Base-by-base conservation (phyloP, 2,113 vertebrate genomes). In the Prunella fulvescens region DNA sequence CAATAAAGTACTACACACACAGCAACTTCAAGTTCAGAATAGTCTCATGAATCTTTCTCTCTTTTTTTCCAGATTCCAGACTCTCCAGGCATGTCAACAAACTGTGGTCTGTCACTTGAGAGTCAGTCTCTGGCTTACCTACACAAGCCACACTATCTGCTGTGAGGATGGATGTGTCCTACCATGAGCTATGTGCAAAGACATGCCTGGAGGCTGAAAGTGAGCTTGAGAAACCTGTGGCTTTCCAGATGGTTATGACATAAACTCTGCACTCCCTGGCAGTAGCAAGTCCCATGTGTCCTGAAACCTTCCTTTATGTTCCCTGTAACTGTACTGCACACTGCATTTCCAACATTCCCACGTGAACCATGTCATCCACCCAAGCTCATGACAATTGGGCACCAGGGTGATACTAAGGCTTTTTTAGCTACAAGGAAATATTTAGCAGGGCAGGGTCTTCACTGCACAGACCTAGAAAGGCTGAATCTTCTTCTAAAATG, bases 371-470 rank as follows among this genome's bases (percentile, higher is more conserved):
- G 42, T 5, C 11, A 0, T 18, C 81, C 39, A 42, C 35, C 23
- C 19, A 33, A 3, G 14, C 26, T 65, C 40, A 56, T 6, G 3
- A 11, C 0, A 0, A 19, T 1, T 5, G 23, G 82, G 57, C 28
- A 79, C 25, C 35, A 54, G 29, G 37, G 16, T 2, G 2, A 50
- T 6, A 1, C 23, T 23, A 9, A 57, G 29, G 14, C 18, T 35
- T 39, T 35, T 66, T 62, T 50, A 83, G 26, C 29, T 47, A 37
- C 71, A 40, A n/a, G 29, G 23, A 54, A 81, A 40, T 44, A 47
- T 17, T 81, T 64, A 71, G 35, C 47, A 51, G 50, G 54, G 28
- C 10, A 74, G 19, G 6, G 10, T 19, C 67, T 81, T 74, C 3
- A 0, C 48, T 81, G 51, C 11, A 7, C 19, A 70, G 40, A 40